A percentile compares a stretch with the other conserved stretches of the same genome.
phyloP scores from a whole-genome alignment of 2,888 invertebrate species.

The Sicus ferrugineus region DNA sequence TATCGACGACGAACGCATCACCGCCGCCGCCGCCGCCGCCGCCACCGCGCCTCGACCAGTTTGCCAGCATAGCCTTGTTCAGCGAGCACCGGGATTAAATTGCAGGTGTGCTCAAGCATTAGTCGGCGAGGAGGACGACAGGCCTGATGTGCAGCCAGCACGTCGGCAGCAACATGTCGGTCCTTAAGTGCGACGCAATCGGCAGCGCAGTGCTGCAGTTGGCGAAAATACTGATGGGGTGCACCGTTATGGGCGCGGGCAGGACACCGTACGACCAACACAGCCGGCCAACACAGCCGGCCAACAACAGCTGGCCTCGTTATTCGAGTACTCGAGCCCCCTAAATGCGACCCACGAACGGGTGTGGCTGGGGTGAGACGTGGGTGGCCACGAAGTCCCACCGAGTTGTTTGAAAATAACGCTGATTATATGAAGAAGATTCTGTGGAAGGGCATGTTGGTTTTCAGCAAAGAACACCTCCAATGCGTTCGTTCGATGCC shows the following conservation, averaged over 20 bases:
- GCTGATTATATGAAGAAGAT: not conserved
- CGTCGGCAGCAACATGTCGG: too few relatives aligned
- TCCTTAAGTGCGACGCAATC: too few relatives aligned
- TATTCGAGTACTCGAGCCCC: too few relatives aligned
- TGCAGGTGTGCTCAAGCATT: not conserved
- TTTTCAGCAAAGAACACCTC: not conserved
- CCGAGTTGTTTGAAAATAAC: not conserved
- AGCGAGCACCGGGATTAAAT: not conserved
- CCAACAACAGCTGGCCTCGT: too few relatives aligned
- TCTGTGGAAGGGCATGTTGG: not conserved
- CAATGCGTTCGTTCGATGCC: too few relatives aligned
- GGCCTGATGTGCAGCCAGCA: not conserved
- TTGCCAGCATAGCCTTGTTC: not conserved
- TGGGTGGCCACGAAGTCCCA: too few relatives aligned
- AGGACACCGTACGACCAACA: too few relatives aligned
- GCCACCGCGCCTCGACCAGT: not conserved
- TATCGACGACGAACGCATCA: not conserved
- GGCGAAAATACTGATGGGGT: conserved; percentile 1
- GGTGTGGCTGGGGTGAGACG: too few relatives aligned
- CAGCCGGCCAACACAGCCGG: too few relatives aligned
- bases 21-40: not conserved
- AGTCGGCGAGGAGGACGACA: not conserved
- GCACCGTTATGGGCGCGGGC: conserved; percentile 13
- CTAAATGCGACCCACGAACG: too few relatives aligned
- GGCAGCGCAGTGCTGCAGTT: not conserved